Conservation (phyloP, 2,113 vertebrate genomes). For the Campylomormyrus tamandua region DNA sequence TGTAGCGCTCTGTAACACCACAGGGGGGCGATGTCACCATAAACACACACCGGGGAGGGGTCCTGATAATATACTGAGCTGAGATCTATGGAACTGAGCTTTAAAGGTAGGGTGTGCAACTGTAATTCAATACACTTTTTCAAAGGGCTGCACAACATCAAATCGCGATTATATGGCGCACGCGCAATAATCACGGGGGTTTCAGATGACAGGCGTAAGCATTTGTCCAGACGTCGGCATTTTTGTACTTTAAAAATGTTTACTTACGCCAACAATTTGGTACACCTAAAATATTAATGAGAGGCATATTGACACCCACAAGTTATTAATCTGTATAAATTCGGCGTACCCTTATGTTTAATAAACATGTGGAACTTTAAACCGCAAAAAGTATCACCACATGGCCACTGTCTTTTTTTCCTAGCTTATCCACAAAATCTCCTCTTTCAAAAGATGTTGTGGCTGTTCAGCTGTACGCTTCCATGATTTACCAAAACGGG, state of each 20-base stretch:
- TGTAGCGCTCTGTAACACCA: slow-evolving; percentile 67
- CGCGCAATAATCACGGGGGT: neutral
- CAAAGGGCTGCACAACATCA: neutral
- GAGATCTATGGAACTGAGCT: neutral
- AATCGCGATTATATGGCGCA: neutral
- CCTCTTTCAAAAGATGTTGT: neutral
- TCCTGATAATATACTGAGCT: neutral
- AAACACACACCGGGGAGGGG: neutral
- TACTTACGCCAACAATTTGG: neutral
- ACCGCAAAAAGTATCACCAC: neutral
- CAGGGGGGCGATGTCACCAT: neutral
- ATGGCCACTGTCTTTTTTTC: neutral
- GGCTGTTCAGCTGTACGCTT: neutral
- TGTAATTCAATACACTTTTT: neutral
- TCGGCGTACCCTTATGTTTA: neutral
- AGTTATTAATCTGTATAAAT: neutral
- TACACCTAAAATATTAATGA: neutral
- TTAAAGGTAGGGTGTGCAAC: neutral
- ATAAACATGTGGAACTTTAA: neutral
- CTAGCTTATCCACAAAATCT: neutral
- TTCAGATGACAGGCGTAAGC: neutral
- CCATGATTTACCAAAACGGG: neutral
- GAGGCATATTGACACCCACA: neutral
- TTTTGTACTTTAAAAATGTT: neutral
- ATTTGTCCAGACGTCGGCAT: neutral